A percentile compares a stretch with the other conserved stretches of the same genome.
Conservation (phyloP, 2,113 vertebrate species). For the Lophotis ruficrista region DNA sequence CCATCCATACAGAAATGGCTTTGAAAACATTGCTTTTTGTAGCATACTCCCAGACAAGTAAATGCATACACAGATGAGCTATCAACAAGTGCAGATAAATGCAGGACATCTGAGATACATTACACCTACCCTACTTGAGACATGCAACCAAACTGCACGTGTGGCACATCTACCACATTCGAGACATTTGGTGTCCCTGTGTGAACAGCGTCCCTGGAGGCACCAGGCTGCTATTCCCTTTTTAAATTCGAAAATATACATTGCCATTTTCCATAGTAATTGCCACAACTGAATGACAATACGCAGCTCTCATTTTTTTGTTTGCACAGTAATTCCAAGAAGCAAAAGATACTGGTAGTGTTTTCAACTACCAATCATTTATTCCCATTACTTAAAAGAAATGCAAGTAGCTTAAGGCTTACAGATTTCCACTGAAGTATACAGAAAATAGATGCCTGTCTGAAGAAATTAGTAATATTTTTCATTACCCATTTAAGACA, state of each 20-base stretch:
- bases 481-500: background rate
- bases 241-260: background rate
- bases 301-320: background rate
- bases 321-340: background rate
- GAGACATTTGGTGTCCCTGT: background rate
- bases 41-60: background rate
- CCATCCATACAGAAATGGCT: background rate
- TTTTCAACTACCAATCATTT: background rate
- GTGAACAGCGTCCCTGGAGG: background rate
- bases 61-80: background rate
- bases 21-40: background rate
- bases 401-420: background rate
- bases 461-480: background rate
- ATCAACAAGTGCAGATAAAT: background rate
- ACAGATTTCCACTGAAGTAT: background rate
- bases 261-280: background rate
- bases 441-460: background rate
- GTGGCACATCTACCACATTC: background rate
- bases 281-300: background rate
- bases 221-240: background rate
- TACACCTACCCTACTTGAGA: background rate
- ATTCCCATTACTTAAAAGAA: background rate
- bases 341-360: background rate
- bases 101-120: background rate
- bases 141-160: rapidly evolving